Percentiles rank a stretch among this genome's conserved stretches.
Evolutionary conservation across 2,888 invertebrate species (phyloP).

Genomic region (Crematogaster levior): DNA sequence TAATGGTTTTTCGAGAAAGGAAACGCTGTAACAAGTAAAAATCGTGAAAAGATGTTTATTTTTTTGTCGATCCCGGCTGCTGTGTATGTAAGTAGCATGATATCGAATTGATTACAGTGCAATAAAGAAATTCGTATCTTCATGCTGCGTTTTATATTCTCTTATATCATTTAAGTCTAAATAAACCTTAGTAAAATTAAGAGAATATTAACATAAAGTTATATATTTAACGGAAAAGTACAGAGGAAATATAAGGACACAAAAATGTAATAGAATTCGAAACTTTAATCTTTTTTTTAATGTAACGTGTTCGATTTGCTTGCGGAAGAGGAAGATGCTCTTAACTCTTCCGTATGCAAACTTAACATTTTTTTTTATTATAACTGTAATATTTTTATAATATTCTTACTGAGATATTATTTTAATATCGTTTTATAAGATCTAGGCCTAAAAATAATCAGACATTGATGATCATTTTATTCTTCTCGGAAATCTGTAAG

Average conservation of each 20-base stretch:
- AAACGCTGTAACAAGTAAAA: constrained; percentile 10
- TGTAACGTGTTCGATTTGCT: neutral
- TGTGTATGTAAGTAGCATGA: neutral
- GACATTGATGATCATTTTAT: neutral
- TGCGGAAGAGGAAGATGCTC: neutral
- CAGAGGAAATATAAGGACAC: neutral
- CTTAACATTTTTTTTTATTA: neutral
- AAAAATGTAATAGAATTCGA: too few relatives aligned
- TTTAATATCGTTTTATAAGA: neutral
- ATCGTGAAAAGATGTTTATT: constrained; percentile 13
- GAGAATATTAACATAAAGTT: neutral
- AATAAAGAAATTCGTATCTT: neutral
- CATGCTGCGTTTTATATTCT: neutral
- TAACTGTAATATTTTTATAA: neutral
- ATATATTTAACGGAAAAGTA: constrained; percentile 13
- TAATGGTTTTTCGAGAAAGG: constrained; percentile 5
- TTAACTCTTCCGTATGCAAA: neutral
- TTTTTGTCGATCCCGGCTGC: neutral
- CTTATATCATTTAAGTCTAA: neutral
- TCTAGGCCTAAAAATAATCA: neutral
- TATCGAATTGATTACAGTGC: neutral
- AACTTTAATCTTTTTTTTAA: constrained; percentile 7
- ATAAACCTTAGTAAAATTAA: neutral
- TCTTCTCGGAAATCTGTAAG: neutral
- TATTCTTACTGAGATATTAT: neutral